A percentile compares a stretch with the other conserved stretches of the same genome.
These are phyloP conservation scores for Clupea harengus DNA, from an alignment of 2,113 vertebrate genomes.

Conservation along the genomic window DNA sequence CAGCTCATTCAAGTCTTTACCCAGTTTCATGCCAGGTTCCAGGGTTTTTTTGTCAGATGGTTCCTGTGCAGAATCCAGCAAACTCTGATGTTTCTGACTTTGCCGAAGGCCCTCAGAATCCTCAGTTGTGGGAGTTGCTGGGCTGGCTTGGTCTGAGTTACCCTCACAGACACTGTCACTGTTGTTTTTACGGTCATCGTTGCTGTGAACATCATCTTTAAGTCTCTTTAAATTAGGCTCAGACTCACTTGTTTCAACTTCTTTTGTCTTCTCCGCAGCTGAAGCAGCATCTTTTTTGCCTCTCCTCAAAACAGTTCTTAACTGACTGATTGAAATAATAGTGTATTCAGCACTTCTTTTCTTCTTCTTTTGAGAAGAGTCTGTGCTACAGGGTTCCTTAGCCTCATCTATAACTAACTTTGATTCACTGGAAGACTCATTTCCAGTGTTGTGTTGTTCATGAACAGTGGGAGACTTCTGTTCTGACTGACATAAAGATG, in stretches of 20 bases:
- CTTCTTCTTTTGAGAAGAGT: constrained; percentile 23
- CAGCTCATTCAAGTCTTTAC: not conserved
- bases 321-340: constrained; percentile 55
- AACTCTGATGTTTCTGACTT: not conserved
- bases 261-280: not conserved
- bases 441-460: not conserved
- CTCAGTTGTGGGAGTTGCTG: not conserved
- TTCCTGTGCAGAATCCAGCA: not conserved
- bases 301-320: constrained; percentile 57
- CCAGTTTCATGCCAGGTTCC: not conserved
- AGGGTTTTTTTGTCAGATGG: not conserved
- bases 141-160: not conserved
- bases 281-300: not conserved
- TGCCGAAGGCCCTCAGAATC: not conserved
- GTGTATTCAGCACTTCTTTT: constrained; percentile 42
- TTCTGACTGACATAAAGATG: not conserved
- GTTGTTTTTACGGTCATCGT: not conserved
- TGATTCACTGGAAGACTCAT: not conserved
- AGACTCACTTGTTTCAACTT: not conserved
- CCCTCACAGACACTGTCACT: not conserved
- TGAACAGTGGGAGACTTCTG: not conserved
- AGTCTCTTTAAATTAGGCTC: not conserved
- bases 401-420: not conserved
- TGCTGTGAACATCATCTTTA: not conserved
- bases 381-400: constrained; percentile 18